Conservation (phyloP, 2,888 invertebrate genomes). For the Eristalis tenax region DNA sequence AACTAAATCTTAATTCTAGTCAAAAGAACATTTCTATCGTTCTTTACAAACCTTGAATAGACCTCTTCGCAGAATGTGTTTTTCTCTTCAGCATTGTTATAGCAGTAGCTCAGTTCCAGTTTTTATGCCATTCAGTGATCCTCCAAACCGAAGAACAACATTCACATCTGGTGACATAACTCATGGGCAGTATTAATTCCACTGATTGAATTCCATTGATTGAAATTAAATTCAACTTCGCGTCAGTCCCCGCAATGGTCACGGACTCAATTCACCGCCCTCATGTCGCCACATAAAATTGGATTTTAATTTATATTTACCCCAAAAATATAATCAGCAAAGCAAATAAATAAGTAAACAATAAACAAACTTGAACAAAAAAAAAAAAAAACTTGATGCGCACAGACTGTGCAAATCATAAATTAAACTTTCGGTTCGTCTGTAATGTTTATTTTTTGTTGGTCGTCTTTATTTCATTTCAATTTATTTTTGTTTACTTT, state of each 20-base stretch:
- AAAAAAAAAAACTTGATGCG: slow-evolving; percentile 21
- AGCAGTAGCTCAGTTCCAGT: neutral
- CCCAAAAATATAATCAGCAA: slow-evolving; percentile 43
- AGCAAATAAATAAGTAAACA: slow-evolving; percentile 49
- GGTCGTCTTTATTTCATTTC: slow-evolving; percentile 14
- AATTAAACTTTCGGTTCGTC: slow-evolving; percentile 52
- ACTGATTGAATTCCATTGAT: slow-evolving; percentile 46
- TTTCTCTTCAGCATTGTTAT: neutral
- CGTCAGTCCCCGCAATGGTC: neutral
- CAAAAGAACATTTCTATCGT: neutral
- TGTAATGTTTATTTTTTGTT: slow-evolving; percentile 60
- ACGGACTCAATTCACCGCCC: neutral
- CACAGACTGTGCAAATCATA: slow-evolving; percentile 48
- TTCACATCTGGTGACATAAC: slow-evolving; percentile 46
- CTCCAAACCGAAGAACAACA: slow-evolving; percentile 9
- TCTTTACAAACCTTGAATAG: neutral
- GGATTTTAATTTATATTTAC: slow-evolving; percentile 26
- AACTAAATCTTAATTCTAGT: slow-evolving; percentile 1
- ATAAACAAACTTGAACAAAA: slow-evolving; percentile 38
- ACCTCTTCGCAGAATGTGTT: neutral
- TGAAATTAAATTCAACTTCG: slow-evolving; percentile 33
- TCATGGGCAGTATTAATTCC: slow-evolving; percentile 17
- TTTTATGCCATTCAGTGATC: neutral
- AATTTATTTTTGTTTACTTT: slow-evolving; percentile 9
- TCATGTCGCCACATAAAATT: slow-evolving; percentile 8